Evolutionary conservation across 2,888 invertebrate species (phyloP), one percentile per base, ranked within the genome.

Genomic region (Lissocephala sabroskyi): DNA sequence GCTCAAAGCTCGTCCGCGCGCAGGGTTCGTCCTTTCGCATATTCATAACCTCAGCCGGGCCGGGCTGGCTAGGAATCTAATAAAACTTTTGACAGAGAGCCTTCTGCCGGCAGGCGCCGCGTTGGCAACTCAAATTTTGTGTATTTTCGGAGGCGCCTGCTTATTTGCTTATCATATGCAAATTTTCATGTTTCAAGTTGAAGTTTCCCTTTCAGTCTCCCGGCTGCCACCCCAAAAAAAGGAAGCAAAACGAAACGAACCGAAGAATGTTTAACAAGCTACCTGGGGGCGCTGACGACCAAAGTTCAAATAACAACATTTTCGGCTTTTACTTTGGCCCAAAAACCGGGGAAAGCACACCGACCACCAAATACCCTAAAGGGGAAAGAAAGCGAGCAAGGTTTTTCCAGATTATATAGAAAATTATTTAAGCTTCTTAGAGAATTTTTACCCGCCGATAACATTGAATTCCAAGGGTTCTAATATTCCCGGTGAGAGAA

Each of bases 81-180:
- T 79, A 73, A 73, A 75, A 79, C 79, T 75, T 74, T 76, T 61
- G 55, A 75, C 62, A 53, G 57, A 51, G 63, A 71, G 59, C 62
- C 52, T 16, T 35, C 23, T 35, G 16, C 7, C 17, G 2, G 16
- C 32, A 42, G 33, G 23, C 41, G 28, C 36, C 33, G 16, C 41
- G 52, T 64, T 33, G 33, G 4, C n/a, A n/a, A n/a, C n/a, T 14
- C 13, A 32, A 40, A 32, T 16, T 35, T 36, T 46, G 39, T 26
- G 19, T 39, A 3, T 45, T 26, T 13, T 11, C 13, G 45, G n/a
- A n/a, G n/a, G n/a, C n/a, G n/a, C n/a, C 49, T 52, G 53, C 63
- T 62, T 63, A 57, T 68, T 79, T 76, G 70, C 74, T 76, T 79
- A 68, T 79, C 77, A 66, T 68, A 75, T 73, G 74, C 79, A 75